These are phyloP conservation scores for Napeogenes sylphis DNA, from an alignment of 2,888 invertebrate genomes.

Conservation along the genomic window DNA sequence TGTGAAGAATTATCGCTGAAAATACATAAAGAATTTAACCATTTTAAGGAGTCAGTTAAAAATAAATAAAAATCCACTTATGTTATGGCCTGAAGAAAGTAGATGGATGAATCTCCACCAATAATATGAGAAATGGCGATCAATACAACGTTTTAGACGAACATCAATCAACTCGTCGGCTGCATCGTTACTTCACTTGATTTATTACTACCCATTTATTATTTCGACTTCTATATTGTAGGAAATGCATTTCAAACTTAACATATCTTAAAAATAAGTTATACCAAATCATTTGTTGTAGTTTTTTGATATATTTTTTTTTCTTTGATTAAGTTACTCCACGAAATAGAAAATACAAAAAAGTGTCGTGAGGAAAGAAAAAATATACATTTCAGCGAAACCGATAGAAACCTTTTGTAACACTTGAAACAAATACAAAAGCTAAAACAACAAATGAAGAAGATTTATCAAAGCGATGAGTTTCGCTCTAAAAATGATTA, in stretches of 20 bases:
- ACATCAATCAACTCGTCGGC: conserved; percentile 1
- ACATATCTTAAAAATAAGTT: background rate
- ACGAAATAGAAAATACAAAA: too few relatives aligned
- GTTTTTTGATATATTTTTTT: too few relatives aligned
- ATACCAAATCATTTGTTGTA: background rate
- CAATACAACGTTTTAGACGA: background rate
- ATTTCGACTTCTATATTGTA: background rate
- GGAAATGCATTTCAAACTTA: background rate
- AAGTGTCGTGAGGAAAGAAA: too few relatives aligned
- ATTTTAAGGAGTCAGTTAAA: too few relatives aligned
- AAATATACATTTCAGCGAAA: too few relatives aligned
- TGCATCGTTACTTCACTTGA: background rate
- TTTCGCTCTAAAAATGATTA: conserved; percentile 4
- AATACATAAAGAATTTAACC: too few relatives aligned
- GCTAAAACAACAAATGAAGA: conserved; percentile 2
- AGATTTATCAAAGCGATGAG: conserved; percentile 6
- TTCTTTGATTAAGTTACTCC: too few relatives aligned
- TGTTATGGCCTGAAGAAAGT: too few relatives aligned
- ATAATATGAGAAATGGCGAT: too few relatives aligned
- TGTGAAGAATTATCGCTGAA: too few relatives aligned
- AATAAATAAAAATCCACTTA: too few relatives aligned
- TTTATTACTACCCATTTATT: conserved; percentile 1
- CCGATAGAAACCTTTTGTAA: background rate
- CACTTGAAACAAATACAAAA: conserved; percentile 1
- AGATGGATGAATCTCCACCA: too few relatives aligned